Evolutionary conservation across 2,888 invertebrate genomes (phyloP), one percentile per base, ranked within the genome.

Genomic region (Noctua fimbriata): DNA sequence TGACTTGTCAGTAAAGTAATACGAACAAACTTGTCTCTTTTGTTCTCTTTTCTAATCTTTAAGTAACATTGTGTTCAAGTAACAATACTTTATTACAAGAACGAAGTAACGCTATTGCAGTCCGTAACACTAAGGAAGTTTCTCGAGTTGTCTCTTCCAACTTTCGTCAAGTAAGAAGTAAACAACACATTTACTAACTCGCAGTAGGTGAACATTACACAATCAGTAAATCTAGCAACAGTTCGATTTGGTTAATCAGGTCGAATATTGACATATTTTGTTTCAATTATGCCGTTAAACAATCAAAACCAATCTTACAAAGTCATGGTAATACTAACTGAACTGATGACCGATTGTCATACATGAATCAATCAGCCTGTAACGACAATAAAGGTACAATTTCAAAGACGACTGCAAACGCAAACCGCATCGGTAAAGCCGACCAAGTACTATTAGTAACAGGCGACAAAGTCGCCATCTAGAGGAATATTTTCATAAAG

Each of bases 101-200:
- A 44, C 18, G 24, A 44, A 78, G 58, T 69, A 66, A 76, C 49
- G 36, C 58, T 65, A 60, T 69, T 71, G 49, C 63, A 69, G 63
- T 67, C 5, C 66, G 18, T 69, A n/a, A 63, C 76, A 66, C 66
- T 55, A 12, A n/a, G 12, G 28, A 66, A 86, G 41, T 73, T 76
- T 49, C n/a, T 55, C 14, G 16, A 79, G n/a, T 66, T 81, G 52
- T 72, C 47, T 82, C 44, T 55, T 21, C 28, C 44, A 77, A 72
- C 41, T 60, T 65, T 52, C 24, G 4, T 63, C 49, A 63, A 69
- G 55, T 52, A 52, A 63, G 36, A 70, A 69, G 63, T 83, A 66
- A 81, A 67, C 36, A 65, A 73, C 41, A 69, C 21, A 21, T 63
- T 78, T n/a, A 78, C 69, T 16, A 83, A 32, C 32, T 78, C 9